Conservation (phyloP, 2,888 invertebrate genomes). For the Apeira syringaria region DNA sequence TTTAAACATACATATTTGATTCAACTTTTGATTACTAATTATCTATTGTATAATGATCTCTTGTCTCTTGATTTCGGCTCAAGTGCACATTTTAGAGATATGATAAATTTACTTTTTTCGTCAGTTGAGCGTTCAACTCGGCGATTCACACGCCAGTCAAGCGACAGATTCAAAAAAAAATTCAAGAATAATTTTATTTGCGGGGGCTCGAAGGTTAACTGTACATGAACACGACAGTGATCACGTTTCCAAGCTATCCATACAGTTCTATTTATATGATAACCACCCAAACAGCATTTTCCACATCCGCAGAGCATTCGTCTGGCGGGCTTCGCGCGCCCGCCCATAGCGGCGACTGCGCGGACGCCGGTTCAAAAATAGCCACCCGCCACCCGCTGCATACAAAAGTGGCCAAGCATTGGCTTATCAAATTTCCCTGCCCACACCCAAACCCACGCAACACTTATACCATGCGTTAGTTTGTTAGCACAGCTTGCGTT, state of each 20-base stretch:
- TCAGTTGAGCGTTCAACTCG: no score
- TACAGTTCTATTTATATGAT: slow-evolving; percentile 16
- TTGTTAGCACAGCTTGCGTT: slow-evolving; percentile 64
- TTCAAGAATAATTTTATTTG: no score
- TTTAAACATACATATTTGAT: no score
- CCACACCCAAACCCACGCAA: slow-evolving; percentile 66
- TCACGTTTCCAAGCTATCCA: slow-evolving; percentile 12
- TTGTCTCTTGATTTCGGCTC: no score
- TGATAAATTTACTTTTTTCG: no score
- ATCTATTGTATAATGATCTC: no score
- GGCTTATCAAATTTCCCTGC: slow-evolving; percentile 82
- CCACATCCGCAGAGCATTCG: neutral
- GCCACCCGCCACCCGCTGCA: slow-evolving; percentile 60
- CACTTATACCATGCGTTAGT: slow-evolving; percentile 72
- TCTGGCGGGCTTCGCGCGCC: slow-evolving; percentile 36
- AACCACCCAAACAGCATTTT: slow-evolving; percentile 12
- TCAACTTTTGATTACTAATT: no score
- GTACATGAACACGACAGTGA: slow-evolving; percentile 1
- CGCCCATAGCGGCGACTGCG: slow-evolving; percentile 45
- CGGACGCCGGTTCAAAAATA: slow-evolving; percentile 69
- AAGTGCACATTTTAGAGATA: no score
- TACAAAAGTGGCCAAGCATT: slow-evolving; percentile 77
- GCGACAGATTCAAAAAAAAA: no score
- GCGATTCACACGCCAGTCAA: no score
- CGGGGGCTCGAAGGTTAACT: no score